Base-by-base conservation (phyloP, 1,140 invertebrate genomes). In the Polyergus mexicanus region DNA sequence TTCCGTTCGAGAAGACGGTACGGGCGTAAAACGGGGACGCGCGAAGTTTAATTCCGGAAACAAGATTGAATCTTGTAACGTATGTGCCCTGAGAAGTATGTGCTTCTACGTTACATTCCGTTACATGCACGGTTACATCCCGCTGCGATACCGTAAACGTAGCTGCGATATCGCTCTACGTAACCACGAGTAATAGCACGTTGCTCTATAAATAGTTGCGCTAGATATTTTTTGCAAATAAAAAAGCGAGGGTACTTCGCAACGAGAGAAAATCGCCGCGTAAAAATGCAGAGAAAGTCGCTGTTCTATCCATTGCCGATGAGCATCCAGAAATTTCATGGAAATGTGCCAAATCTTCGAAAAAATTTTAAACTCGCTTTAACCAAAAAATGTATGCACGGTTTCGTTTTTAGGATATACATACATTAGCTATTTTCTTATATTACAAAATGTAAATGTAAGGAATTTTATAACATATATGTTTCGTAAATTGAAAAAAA, bases 151-250 rank as follows among this genome's bases (percentile, higher is more conserved):
- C 66, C 62, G 47, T 81, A 81, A 81, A 81, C 78, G 71, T 54
- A 54, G 54, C 51, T 32, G 54, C 68, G 78, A 74, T 74, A 74
- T 25, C 54, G 51, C 35, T 41, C 51, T 74, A 83, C 38, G 78
- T 83, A 62, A 66, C 16, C 60, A 65, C 69, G 60, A 60, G 74
- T 38, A 66, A 68, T 68, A 78, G 22, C 63, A 72, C 74, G 38
- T 74, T 58, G 56, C 44, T 44, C 63, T 81, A 89, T 89, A 89
- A 88, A 89, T 86, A 89, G 75, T 54, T 86, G 88, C 56, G 41
- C 88, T 86, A 88, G 88, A 89, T 86, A 81, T 74, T 85, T 88
- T 63, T 88, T 86, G 69, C 28, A 86, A 76, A 65, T 68, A 65
- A 80, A 54, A 54, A 28, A 76, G 35, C n/a, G 35, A 10, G 38